Evolutionary conservation across 2,797 vertebrate genomes (phyloP).

Genomic region (Diglossa cyanea): DNA sequence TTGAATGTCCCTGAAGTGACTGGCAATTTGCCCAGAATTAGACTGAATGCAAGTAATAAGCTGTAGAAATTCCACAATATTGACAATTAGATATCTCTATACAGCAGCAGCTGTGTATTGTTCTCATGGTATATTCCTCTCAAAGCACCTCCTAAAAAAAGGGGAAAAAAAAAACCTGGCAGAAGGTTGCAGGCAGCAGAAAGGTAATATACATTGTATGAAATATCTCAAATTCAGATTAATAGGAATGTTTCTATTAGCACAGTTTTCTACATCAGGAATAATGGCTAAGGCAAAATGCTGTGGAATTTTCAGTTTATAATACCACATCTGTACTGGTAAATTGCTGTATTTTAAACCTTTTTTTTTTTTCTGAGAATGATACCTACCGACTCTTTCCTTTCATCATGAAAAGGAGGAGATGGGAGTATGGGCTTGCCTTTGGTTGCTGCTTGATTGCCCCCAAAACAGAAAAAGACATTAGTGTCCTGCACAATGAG

Average conservation of each 20-base stretch:
- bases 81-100: conserved; percentile 89
- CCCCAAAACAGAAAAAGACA: conserved; percentile 14
- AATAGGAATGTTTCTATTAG: conserved; percentile 76
- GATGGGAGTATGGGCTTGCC: not conserved
- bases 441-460: not conserved
- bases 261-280: conserved; percentile 67
- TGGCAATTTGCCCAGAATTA: conserved; percentile 89
- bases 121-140: conserved; percentile 85
- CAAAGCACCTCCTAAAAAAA: conserved; percentile 84
- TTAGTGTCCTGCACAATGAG: not conserved
- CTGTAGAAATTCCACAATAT: conserved; percentile 88
- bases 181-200: conserved; percentile 82
- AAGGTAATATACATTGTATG: conserved; percentile 83
- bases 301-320: conserved; percentile 60
- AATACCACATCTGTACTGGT: conserved; percentile 67
- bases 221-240: conserved; percentile 80
- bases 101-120: conserved; percentile 87
- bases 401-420: conserved; percentile 53
- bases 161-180: conserved; percentile 69
- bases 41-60: conserved; percentile 89
- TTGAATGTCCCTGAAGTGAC: conserved; percentile 88
- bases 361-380: not conserved
- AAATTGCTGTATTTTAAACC: conserved; percentile 65
- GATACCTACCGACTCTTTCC: conserved; percentile 59
- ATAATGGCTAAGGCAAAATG: conserved; percentile 65